These are phyloP conservation scores for Gastracanthus pulcherrimus DNA, from an alignment of 2,888 invertebrate species.

Conservation along the genomic window DNA sequence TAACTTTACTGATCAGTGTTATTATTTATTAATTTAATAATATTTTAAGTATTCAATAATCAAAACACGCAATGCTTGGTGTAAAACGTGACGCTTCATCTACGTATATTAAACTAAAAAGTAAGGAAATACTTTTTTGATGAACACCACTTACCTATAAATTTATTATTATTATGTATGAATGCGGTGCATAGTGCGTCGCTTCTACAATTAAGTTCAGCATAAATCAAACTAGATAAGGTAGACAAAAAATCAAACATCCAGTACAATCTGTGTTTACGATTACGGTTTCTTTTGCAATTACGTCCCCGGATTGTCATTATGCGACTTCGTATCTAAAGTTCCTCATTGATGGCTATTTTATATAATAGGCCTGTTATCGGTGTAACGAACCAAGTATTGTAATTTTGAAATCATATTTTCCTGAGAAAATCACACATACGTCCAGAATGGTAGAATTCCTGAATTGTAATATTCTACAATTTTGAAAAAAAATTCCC, in stretches of 20 bases:
- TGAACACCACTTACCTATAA: background rate
- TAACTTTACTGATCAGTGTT: background rate
- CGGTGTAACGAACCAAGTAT: background rate
- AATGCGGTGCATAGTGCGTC: background rate
- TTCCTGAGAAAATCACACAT: background rate
- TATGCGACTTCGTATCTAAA: background rate
- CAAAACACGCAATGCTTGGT: background rate
- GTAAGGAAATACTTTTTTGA: background rate
- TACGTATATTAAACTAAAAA: background rate
- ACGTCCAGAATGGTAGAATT: background rate
- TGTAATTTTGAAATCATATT: background rate
- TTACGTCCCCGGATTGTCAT: background rate
- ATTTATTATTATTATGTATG: background rate
- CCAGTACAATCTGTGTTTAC: background rate
- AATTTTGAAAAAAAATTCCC: too few species aligned
- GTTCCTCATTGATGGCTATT: background rate
- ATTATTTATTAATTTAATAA: background rate
- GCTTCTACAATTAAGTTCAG: background rate
- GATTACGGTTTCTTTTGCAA: background rate
- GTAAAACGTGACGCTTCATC: background rate
- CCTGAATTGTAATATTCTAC: too few species aligned
- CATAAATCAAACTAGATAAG: constrained; percentile 17
- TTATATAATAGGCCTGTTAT: background rate
- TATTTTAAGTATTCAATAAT: background rate
- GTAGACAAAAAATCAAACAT: background rate